Conservation (phyloP, 2,888 invertebrate genomes). For the Eupithecia abbreviata region DNA sequence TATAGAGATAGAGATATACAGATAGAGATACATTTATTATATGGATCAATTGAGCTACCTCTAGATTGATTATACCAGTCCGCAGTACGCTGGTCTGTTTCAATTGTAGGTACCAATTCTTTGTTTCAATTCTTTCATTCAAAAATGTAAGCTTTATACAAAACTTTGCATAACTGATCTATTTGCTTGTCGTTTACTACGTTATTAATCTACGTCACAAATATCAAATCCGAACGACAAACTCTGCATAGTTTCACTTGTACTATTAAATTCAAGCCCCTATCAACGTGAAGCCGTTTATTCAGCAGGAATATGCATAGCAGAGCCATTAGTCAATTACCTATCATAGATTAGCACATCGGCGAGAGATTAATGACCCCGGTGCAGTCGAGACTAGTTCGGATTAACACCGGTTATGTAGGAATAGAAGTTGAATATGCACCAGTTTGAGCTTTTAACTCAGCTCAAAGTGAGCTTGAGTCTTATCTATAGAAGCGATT, state of each 20-base stretch:
- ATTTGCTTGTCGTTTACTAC: neutral
- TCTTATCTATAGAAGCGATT: neutral
- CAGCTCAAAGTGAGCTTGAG: neutral
- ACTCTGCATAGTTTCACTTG: constrained; percentile 7
- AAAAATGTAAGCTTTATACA: too few species aligned
- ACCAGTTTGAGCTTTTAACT: constrained; percentile 2
- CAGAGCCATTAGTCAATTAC: constrained; percentile 67
- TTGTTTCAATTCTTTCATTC: too few species aligned
- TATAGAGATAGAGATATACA: too few species aligned
- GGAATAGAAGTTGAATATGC: constrained; percentile 27
- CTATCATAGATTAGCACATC: constrained; percentile 70
- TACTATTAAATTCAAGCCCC: constrained; percentile 20
- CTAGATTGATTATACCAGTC: too few species aligned
- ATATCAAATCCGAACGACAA: neutral
- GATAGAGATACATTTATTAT: too few species aligned
- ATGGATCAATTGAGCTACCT: too few species aligned
- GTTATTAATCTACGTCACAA: neutral
- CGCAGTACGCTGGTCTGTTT: too few species aligned
- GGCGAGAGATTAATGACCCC: constrained; percentile 65
- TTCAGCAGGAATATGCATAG: constrained; percentile 44
- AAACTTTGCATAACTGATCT: neutral
- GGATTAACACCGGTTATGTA: constrained; percentile 44
- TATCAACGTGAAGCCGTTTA: constrained; percentile 35
- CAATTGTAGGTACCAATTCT: too few species aligned
- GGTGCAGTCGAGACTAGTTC: constrained; percentile 49